Conservation (phyloP, 2,888 invertebrate species). For the Ornithoptera alexandrae region DNA sequence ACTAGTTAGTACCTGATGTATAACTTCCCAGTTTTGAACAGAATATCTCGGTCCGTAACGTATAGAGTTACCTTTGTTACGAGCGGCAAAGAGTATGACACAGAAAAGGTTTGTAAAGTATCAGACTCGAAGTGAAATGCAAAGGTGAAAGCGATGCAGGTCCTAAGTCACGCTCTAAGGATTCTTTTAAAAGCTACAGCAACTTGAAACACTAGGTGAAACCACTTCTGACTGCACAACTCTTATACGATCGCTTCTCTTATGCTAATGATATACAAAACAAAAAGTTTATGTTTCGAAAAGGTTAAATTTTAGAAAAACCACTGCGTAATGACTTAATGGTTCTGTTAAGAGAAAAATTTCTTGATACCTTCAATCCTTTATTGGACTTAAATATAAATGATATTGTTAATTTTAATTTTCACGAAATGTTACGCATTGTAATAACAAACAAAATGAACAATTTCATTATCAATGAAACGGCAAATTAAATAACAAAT, state of each 20-base stretch:
- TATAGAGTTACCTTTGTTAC: constrained; percentile 21
- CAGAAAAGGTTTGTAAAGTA: constrained; percentile 30
- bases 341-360: neutral
- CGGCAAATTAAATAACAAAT: constrained; percentile 14
- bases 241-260: constrained; percentile 15
- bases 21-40: neutral
- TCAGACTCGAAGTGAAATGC: constrained; percentile 29
- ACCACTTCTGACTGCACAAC: constrained; percentile 12
- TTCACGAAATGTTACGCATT: neutral
- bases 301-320: neutral
- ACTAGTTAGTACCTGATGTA: neutral
- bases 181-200: constrained; percentile 33
- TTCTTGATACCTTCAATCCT: neutral
- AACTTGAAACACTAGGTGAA: constrained; percentile 26
- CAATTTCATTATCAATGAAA: neutral
- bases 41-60: neutral
- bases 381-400: too few relatives aligned
- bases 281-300: neutral
- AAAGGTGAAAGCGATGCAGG: constrained; percentile 37
- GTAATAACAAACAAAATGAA: neutral
- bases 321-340: too few relatives aligned
- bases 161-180: constrained; percentile 44
- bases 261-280: neutral
- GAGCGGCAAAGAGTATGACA: constrained; percentile 32
- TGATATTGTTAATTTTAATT: neutral